A percentile compares a stretch with the other conserved stretches of the same genome.
phyloP scores from a whole-genome alignment of 2,113 vertebrate species.

The Pleuronectes platessa region DNA sequence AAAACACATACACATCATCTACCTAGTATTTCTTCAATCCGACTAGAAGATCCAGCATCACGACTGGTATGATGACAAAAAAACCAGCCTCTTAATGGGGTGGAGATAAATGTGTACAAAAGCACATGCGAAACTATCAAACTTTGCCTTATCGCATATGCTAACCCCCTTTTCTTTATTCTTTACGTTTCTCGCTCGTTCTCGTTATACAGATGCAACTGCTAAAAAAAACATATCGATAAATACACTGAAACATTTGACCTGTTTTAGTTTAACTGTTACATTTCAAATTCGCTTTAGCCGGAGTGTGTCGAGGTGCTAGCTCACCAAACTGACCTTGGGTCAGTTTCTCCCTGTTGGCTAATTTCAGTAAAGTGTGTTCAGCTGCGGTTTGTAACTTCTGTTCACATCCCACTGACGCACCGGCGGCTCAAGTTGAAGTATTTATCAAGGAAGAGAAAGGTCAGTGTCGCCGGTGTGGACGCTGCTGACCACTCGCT shows the following conservation, averaged over 20 bases:
- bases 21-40: too few relatives aligned
- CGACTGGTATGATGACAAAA: too few relatives aligned
- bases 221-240: too few relatives aligned
- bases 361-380: not conserved
- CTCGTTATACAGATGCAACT: too few relatives aligned
- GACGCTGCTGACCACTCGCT: not conserved
- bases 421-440: not conserved
- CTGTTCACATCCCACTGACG: not conserved
- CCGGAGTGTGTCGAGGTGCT: not conserved
- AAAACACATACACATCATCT: not conserved
- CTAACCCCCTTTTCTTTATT: not conserved
- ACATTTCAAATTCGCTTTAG: not conserved
- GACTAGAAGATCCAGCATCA: too few relatives aligned
- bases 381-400: not conserved
- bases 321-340: conserved; percentile 40
- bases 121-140: not conserved
- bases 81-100: too few relatives aligned
- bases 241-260: not conserved
- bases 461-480: not conserved
- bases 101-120: too few relatives aligned
- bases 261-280: not conserved
- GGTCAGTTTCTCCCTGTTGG: conserved; percentile 17
- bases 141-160: not conserved
- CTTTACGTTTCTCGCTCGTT: too few relatives aligned
- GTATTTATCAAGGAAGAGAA: not conserved